A percentile compares a stretch with the other conserved stretches of the same genome.
These are phyloP conservation scores for Choloepus didactylus DNA, from an alignment of 2,797 vertebrate species.

Conservation along the genomic window DNA sequence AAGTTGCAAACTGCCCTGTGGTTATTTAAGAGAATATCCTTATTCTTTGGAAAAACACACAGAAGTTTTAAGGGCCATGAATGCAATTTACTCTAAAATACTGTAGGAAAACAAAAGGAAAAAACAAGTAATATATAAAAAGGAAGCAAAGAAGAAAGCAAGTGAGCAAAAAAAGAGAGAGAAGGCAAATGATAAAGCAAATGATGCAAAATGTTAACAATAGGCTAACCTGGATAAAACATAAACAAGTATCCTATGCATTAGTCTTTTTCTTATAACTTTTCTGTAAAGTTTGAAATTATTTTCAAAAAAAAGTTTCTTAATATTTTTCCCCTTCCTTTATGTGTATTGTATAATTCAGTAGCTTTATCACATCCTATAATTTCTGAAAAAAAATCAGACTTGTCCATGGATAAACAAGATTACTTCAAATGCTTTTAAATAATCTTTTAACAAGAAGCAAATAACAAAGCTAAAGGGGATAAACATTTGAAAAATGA, in stretches of 20 bases:
- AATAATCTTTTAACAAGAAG: conserved; percentile 25
- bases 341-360: background rate
- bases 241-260: background rate
- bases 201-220: background rate
- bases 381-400: background rate
- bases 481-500: conserved; percentile 36
- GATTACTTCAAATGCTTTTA: conserved; percentile 25
- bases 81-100: conserved; percentile 19
- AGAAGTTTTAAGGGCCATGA: background rate
- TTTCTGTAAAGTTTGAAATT: background rate
- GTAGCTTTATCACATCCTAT: background rate
- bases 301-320: background rate
- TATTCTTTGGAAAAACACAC: conserved; percentile 6
- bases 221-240: background rate
- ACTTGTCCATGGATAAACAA: background rate
- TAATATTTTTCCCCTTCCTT: conserved; percentile 1
- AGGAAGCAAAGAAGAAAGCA: too few relatives aligned
- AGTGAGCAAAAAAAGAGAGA: background rate
- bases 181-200: background rate
- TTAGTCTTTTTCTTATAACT: background rate
- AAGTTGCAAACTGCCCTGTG: background rate
- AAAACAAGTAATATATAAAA: background rate
- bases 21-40: background rate
- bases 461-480: background rate
- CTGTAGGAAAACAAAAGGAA: background rate